phyloP scores from a whole-genome alignment of 2,797 vertebrate genomes.

The Chromis chromis region DNA sequence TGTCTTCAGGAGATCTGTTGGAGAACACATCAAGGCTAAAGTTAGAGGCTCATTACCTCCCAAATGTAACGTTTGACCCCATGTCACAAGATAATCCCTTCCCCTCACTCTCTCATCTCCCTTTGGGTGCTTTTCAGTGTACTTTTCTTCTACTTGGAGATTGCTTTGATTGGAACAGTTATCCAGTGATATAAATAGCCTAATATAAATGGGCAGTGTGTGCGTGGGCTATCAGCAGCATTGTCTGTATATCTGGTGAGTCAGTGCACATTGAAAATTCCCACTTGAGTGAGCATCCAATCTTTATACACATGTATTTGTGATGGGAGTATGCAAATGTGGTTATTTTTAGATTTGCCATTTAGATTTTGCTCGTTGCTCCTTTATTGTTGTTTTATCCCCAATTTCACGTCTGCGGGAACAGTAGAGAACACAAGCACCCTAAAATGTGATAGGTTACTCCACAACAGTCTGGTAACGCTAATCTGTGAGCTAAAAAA shows the following conservation, averaged over 20 bases:
- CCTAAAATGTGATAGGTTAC: slow-evolving; percentile 22
- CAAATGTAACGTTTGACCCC: slow-evolving; percentile 58
- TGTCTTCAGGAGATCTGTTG: slow-evolving; percentile 48
- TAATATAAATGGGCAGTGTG: slow-evolving; percentile 48
- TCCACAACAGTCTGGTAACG: neutral
- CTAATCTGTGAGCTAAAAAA: slow-evolving; percentile 7
- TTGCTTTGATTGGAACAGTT: slow-evolving; percentile 64
- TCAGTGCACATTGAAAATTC: slow-evolving; percentile 52
- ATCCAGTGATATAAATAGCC: slow-evolving; percentile 61
- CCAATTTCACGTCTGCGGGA: slow-evolving; percentile 22
- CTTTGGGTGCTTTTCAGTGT: slow-evolving; percentile 42
- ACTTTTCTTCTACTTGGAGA: slow-evolving; percentile 50
- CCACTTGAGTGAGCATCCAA: slow-evolving; percentile 24
- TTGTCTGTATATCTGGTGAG: slow-evolving; percentile 55
- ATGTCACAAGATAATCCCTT: slow-evolving; percentile 58
- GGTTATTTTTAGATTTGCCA: slow-evolving; percentile 57
- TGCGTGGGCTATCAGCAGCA: slow-evolving; percentile 45
- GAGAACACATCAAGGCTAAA: slow-evolving; percentile 60
- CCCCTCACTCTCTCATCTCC: slow-evolving; percentile 49
- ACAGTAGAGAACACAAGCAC: slow-evolving; percentile 8
- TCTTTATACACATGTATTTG: slow-evolving; percentile 29
- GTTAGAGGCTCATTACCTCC: slow-evolving; percentile 56
- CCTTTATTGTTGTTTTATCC: neutral
- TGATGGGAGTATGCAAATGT: slow-evolving; percentile 51
- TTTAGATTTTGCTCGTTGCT: neutral